These are phyloP conservation scores for Alectura lathami DNA, from an alignment of 2,113 vertebrate species.

Conservation along the genomic window DNA sequence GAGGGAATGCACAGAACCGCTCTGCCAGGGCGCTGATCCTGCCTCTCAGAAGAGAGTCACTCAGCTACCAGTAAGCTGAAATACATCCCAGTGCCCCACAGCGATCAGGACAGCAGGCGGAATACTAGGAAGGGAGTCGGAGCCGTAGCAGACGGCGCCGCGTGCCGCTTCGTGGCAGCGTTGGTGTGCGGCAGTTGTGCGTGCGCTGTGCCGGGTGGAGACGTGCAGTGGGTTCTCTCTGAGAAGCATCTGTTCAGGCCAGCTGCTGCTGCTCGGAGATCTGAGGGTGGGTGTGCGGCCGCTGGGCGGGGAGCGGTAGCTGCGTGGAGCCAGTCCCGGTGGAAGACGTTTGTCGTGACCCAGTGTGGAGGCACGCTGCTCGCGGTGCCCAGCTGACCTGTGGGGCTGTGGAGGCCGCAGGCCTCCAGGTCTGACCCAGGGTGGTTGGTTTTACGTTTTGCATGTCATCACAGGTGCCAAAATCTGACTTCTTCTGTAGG, in stretches of 20 bases:
- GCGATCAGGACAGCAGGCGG: not conserved
- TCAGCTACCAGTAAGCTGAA: rapidly evolving
- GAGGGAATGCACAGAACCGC: not conserved
- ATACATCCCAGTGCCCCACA: not conserved
- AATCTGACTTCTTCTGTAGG: rapidly evolving
- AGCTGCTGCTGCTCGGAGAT: not conserved
- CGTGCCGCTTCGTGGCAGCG: not conserved
- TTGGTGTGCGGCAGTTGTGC: not conserved
- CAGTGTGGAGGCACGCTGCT: no score
- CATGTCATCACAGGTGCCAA: rapidly evolving
- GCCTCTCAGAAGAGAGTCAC: not conserved
- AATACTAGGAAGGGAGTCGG: not conserved
- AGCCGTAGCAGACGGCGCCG: rapidly evolving
- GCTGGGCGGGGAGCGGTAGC: no score
- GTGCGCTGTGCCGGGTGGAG: not conserved
- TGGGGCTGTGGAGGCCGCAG: no score
- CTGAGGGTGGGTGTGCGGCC: rapidly evolving
- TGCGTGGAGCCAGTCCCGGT: no score
- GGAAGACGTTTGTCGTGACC: no score
- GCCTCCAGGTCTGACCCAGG: no score
- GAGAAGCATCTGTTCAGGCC: not conserved
- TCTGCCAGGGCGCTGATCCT: not conserved
- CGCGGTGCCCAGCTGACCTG: no score
- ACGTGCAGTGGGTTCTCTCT: not conserved
- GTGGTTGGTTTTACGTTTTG: not conserved